A percentile compares a stretch with the other conserved stretches of the same genome.
Evolutionary conservation across 2,113 vertebrate species (phyloP).

Genomic region (Neotragus pygmaeus): DNA sequence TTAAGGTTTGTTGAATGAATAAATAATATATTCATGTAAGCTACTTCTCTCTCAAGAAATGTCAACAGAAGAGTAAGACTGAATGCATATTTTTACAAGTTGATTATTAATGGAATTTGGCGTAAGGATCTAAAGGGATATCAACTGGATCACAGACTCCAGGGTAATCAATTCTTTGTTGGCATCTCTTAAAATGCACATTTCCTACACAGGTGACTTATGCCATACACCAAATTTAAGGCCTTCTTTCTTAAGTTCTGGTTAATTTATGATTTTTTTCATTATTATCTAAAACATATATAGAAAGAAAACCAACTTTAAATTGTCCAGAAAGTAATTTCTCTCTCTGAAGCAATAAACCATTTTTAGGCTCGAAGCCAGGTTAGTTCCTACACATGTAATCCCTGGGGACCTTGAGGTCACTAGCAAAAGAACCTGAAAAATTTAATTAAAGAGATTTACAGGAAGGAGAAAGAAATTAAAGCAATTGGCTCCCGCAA

Average conservation of each 20-base stretch:
- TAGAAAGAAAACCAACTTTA: slow-evolving; percentile 64
- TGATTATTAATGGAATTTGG: background rate
- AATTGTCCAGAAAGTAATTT: slow-evolving; percentile 76
- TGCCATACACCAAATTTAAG: slow-evolving; percentile 26
- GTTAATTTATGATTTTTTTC: slow-evolving; percentile 27
- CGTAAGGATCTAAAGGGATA: background rate
- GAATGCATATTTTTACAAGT: background rate
- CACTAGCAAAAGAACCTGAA: slow-evolving; percentile 62
- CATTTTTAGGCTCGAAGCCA: slow-evolving; percentile 48
- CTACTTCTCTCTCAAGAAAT: background rate
- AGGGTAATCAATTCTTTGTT: background rate
- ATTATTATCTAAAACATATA: slow-evolving; percentile 56
- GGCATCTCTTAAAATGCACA: slow-evolving; percentile 7
- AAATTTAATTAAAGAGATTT: slow-evolving; percentile 74
- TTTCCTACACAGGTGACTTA: slow-evolving; percentile 11
- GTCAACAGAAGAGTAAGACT: background rate
- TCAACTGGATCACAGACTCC: background rate
- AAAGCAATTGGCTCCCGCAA: slow-evolving; percentile 19
- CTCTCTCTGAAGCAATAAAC: slow-evolving; percentile 74
- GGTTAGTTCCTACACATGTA: slow-evolving; percentile 56
- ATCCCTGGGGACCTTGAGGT: slow-evolving; percentile 49
- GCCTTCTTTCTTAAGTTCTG: slow-evolving; percentile 29
- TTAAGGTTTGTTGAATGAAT: background rate
- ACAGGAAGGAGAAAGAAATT: slow-evolving; percentile 62
- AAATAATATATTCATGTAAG: background rate